Percentiles rank a stretch among this genome's conserved stretches.
Evolutionary conservation across 2,797 vertebrate species (phyloP).

Genomic region (Rhynchotus rufescens): DNA sequence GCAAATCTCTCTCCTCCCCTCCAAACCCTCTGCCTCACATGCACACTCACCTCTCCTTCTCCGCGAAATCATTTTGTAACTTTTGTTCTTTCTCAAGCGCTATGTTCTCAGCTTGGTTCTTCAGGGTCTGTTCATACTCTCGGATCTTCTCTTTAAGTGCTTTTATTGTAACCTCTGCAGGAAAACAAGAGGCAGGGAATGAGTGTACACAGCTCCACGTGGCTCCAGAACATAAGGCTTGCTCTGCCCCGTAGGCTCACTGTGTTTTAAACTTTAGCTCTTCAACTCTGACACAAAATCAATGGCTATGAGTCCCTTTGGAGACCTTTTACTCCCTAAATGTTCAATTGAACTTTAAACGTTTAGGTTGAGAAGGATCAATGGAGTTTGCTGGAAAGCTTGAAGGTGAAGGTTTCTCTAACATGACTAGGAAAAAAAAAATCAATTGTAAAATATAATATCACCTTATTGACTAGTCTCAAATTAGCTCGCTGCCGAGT

Average conservation of each 20-base stretch:
- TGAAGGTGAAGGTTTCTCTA: constrained; percentile 67
- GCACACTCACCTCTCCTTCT: constrained; percentile 92
- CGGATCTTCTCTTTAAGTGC: constrained; percentile 99
- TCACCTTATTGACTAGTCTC: constrained; percentile 86
- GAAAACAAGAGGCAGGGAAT: constrained; percentile 69
- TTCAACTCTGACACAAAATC: constrained; percentile 96
- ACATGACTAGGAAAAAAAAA: constrained; percentile 71
- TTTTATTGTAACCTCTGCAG: constrained; percentile 97
- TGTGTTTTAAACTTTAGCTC: constrained; percentile 92
- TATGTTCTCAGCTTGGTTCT: constrained; percentile 95
- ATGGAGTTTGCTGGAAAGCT: constrained; percentile 87
- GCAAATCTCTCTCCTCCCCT: neutral
- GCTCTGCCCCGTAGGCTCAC: constrained; percentile 63
- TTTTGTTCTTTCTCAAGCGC: constrained; percentile 96
- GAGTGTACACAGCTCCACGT: constrained; percentile 67
- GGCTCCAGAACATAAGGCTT: constrained; percentile 68
- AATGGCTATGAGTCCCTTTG: constrained; percentile 93
- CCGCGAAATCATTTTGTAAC: constrained; percentile 96
- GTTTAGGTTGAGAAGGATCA: constrained; percentile 93
- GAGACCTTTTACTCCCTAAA: constrained; percentile 97
- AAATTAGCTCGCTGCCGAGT: constrained; percentile 85
- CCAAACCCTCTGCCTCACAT: neutral
- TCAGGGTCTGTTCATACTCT: constrained; percentile 97
- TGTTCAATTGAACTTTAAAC: constrained; percentile 99
- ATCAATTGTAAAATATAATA: constrained; percentile 88